Percentiles rank a stretch among this genome's conserved stretches.
phyloP scores from a whole-genome alignment of 2,888 invertebrate genomes.

The Leucophenga montana region DNA sequence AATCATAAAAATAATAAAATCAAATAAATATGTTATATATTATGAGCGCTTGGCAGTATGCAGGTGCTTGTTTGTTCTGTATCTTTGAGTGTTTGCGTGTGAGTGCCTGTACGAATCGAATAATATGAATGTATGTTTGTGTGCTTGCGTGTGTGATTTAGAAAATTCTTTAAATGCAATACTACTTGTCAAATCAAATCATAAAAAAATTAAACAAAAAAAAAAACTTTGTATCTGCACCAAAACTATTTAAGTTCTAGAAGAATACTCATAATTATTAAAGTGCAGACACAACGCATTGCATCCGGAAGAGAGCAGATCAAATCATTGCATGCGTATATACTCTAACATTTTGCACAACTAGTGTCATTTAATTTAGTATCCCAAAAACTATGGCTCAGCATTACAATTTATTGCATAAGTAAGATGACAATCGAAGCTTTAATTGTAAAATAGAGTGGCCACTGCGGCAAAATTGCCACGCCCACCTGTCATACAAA shows the following conservation, averaged over 20 bases:
- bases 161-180: not conserved
- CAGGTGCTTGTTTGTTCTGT: not conserved
- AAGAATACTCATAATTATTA: not conserved
- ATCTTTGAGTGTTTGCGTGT: not conserved
- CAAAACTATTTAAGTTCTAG: not conserved
- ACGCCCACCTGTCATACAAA: too few relatives aligned
- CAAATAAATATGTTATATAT: not conserved
- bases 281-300: not conserved
- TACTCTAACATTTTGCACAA: too few relatives aligned
- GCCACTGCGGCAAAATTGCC: too few relatives aligned
- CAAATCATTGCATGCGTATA: conserved; percentile 1
- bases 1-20: not conserved
- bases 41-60: not conserved
- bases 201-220: not conserved
- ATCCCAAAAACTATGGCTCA: too few relatives aligned
- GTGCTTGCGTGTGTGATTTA: not conserved
- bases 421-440: too few relatives aligned
- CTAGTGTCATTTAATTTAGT: too few relatives aligned
- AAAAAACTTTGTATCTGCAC: not conserved
- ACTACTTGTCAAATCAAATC: not conserved
- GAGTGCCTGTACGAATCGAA: not conserved
- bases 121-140: not conserved
- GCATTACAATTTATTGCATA: too few relatives aligned
- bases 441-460: too few relatives aligned
- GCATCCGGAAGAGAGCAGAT: not conserved